Evolutionary conservation across 2,113 vertebrate genomes (phyloP).

Genomic region (Cavia aperea): DNA sequence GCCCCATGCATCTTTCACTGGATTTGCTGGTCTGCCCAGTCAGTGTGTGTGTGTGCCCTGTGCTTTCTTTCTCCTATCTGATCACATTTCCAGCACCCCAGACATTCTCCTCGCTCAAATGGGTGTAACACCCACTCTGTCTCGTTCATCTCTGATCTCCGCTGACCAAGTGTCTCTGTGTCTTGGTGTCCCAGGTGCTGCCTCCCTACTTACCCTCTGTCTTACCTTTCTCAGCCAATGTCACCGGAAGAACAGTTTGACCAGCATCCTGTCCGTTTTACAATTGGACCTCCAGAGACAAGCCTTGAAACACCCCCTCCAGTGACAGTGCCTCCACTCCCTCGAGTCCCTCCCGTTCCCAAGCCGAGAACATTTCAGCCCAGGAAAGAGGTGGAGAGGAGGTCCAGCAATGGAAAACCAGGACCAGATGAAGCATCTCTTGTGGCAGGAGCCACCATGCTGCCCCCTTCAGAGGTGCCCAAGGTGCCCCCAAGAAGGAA

Average conservation of each 20-base stretch:
- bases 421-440: neutral
- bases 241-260: constrained; percentile 65
- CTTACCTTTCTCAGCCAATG: constrained; percentile 50
- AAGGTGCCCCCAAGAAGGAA: constrained; percentile 80
- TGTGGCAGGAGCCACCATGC: neutral
- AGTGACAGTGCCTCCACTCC: constrained; percentile 33
- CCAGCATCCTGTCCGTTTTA: constrained; percentile 31
- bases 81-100: neutral
- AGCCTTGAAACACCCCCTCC: constrained; percentile 40
- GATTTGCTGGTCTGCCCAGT: neutral
- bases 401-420: constrained; percentile 12
- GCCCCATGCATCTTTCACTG: fast-evolving
- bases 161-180: neutral
- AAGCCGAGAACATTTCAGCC: constrained; percentile 74
- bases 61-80: no score
- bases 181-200: fast-evolving
- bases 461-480: constrained; percentile 46
- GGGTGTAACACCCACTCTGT: neutral
- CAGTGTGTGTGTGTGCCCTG: neutral
- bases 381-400: constrained; percentile 64
- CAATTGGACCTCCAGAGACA: constrained; percentile 62
- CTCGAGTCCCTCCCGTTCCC: constrained; percentile 71
- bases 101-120: neutral
- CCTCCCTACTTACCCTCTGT: constrained; percentile 7
- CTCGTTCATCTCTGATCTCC: neutral